Evolutionary conservation across 2,888 invertebrate genomes (phyloP), one percentile per base, ranked within the genome.

Genomic region (Leptinotarsa juncta): DNA sequence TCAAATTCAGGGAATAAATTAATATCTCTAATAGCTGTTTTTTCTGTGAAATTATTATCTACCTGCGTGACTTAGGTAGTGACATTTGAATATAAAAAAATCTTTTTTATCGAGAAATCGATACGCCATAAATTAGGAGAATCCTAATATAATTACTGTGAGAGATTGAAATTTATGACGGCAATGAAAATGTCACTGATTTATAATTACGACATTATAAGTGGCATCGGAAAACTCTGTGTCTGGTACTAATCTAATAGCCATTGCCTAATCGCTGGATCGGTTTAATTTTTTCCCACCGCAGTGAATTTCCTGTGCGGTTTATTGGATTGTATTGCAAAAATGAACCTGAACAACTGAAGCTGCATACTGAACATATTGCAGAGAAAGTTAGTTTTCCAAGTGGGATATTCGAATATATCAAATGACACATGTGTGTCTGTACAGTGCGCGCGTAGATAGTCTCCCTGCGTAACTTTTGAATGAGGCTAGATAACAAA

Each of bases 171-270:
- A 76, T 76, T 73, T 76, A 76, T 68, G 76, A 66, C 32, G 55
- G 67, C 71, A 73, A 76, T 76, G 73, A 76, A 76, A 76, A 76
- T 73, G 70, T 55, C 67, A 67, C 70, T 73, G 76, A 76, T 73
- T 76, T 73, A 76, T 76, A 53, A 74, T 74, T 71, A 62, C 42
- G 62, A n/a, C 49, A 65, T 74, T 71, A 66, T 48, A 71, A 74
- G 67, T 68, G 74, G 70, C 70, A 32, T 42, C n/a, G 62, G 16
- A 62, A 23, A 70, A 70, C 65, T 32, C 70, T 55, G 71, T 68
- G 71, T 74, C 71, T 74, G 68, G 71, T 71, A 68, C 71, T 71
- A 67, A 68, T 74, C 71, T 74, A 5, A 62, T 16, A 62, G 32
- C n/a, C 42, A 62, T 62, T 62, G 26, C 42, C 62, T 62, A 32